Base-by-base conservation (phyloP, 2,888 invertebrate genomes). In the Andrena minutula region DNA sequence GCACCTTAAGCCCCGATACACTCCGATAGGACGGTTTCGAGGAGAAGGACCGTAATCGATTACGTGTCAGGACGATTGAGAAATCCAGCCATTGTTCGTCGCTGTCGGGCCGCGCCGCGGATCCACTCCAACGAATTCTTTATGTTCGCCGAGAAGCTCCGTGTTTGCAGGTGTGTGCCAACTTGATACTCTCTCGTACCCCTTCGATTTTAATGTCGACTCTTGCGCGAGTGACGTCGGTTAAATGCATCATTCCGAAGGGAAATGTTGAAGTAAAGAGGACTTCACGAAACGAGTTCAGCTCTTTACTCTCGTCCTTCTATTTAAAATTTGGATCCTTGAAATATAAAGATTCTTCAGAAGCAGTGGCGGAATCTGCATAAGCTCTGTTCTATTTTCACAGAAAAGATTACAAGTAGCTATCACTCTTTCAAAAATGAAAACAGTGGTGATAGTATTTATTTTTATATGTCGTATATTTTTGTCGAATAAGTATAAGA, bases 21-120 rank as follows among this genome's bases (percentile, higher is more conserved):
- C 28, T 41, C 41, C 70, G 73, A 84, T 84, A 75, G 72, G 68
- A 26, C 35, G 47, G 49, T 63, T 70, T 66, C 61, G 53, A 58
- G 35, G 60, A 68, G 71, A 78, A 32, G 79, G 72, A 83, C 79
- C 74, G 68, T 79, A 83, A 86, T 88, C 79, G 83, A 88, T 88
- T 88, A 85, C 76, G 80, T 78, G 77, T 80, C 79, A 77, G 68
- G 53, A 78, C 75, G 73, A 84, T 88, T 87, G 84, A 78, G 88
- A 85, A 88, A 88, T 66, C 58, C 47, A 60, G 1, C 85, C 83
- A 88, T 88, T 88, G 88, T 88, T 83, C 82, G 70, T 20, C 56
- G 77, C 70, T 79, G 64, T 63, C 66, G 69, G 47, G 72, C 76
- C 82, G 78, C 65, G 74, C 76, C 75, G 69, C 70, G 78, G 56